Percentiles rank a stretch among this genome's conserved stretches.
These are phyloP conservation scores for Athripsodes cinereus DNA, from an alignment of 2,888 invertebrate species.

Conservation along the genomic window DNA sequence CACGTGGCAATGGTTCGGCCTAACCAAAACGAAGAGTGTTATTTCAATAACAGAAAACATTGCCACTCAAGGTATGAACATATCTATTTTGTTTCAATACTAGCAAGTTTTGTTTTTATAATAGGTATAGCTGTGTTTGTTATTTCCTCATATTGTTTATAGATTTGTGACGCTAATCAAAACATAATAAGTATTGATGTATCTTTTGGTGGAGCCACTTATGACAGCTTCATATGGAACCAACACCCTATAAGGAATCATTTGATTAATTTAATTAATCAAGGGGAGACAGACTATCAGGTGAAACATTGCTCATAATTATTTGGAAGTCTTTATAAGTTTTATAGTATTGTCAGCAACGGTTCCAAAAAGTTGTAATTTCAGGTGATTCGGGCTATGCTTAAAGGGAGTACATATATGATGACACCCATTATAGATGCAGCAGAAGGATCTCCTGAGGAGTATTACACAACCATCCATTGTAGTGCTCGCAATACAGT, in stretches of 20 bases:
- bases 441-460: constrained; percentile 5
- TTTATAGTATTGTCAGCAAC: neutral
- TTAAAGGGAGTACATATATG: neutral
- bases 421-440: constrained; percentile 1
- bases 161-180: constrained; percentile 3
- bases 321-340: neutral
- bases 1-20: neutral
- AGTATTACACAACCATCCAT: neutral
- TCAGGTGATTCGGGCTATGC: constrained; percentile 3
- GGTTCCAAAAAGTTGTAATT: neutral
- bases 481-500: constrained; percentile 2
- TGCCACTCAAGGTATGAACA: neutral
- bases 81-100: neutral
- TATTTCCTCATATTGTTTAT: neutral
- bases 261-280: neutral
- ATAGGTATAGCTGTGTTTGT: neutral
- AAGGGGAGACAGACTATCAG: neutral
- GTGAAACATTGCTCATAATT: neutral
- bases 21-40: neutral
- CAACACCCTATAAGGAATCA: neutral
- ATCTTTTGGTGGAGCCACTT: constrained; percentile 1
- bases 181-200: constrained; percentile 3
- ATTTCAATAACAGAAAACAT: neutral
- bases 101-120: neutral
- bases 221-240: constrained; percentile 4